A percentile compares a stretch with the other conserved stretches of the same genome.
Conservation (phyloP, 2,113 vertebrate genomes). For the Sinocyclocheilus grahami region DNA sequence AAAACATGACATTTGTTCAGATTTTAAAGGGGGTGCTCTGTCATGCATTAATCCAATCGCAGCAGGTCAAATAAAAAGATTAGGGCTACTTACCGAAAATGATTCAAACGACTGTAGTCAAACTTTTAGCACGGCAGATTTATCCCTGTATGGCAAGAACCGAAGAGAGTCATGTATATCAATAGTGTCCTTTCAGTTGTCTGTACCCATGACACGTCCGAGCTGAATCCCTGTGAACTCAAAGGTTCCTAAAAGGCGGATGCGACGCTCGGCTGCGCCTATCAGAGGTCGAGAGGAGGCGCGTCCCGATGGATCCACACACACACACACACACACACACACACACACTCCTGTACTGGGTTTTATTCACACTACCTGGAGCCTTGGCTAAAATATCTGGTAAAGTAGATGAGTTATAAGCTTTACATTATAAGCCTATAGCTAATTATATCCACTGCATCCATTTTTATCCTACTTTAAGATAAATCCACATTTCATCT, state of each 20-base stretch:
- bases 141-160: conserved; percentile 29
- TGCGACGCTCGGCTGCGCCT: conserved; percentile 51
- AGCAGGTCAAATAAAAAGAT: conserved; percentile 35
- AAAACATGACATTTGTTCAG: background rate
- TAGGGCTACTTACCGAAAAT: conserved; percentile 45
- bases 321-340: conserved; percentile 3
- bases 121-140: conserved; percentile 43
- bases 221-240: conserved; percentile 29
- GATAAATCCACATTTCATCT: background rate
- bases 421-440: background rate
- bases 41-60: conserved; percentile 3
- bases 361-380: background rate
- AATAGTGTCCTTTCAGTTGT: conserved; percentile 16
- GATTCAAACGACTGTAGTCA: conserved; percentile 31
- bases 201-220: conserved; percentile 38
- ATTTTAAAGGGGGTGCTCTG: conserved; percentile 10
- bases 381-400: background rate
- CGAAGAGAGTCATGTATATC: conserved; percentile 35
- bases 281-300: conserved; percentile 57
- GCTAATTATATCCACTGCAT: background rate
- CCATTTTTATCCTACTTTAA: background rate
- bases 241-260: conserved; percentile 54
- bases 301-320: conserved; percentile 37
- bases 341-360: background rate
- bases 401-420: background rate